Evolutionary conservation across 2,113 vertebrate species (phyloP), one percentile per base, ranked within the genome.

Genomic region (Apistogramma diplotaenia): DNA sequence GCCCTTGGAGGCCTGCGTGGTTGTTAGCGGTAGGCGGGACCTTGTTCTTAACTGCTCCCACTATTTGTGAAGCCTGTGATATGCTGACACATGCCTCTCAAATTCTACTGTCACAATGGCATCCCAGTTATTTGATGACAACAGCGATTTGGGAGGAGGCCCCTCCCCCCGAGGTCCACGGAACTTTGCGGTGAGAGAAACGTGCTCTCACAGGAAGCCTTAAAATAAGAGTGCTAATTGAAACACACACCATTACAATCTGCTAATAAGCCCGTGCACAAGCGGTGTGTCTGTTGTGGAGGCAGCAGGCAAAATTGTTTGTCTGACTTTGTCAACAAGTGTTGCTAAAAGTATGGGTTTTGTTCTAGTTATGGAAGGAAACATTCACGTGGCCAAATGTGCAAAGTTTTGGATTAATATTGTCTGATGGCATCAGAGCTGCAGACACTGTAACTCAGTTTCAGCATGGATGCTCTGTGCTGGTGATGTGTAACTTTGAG

Each of bases 81-180:
- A 83, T 89, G 90, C 89, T 89, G 93, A 93, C 85, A 87, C 91
- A 83, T 31, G 78, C 82, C 62, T 92, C 88, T 92, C 88, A 80
- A 82, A 92, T 93, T 94, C 91, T 79, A 76, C 93, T 93, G 91
- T 91, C 92, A 91, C 92, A 90, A 75, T 85, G 92, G 92, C 90
- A 94, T 94, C 80, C 75, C 80, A 86, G 87, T 73, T 89, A 94
- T 95, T 43, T 94, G 93, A 93, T 90, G 92, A 93, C 93, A 93
- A 93, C 91, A 92, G 92, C 85, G 60, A 54, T 89, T 85, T 84
- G 62, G 81, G 75, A 75, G 49, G 60, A 40, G 43, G 84, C 49
- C 6, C 25, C 75, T 87, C 82, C 84, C 82, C 87, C 80, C 61
- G 53, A 70, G 84, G 61, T 70, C 71, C 43, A 53, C 81, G 29